These are phyloP conservation scores for Meles meles DNA, from an alignment of 2,113 vertebrate species.

Conservation along the genomic window DNA sequence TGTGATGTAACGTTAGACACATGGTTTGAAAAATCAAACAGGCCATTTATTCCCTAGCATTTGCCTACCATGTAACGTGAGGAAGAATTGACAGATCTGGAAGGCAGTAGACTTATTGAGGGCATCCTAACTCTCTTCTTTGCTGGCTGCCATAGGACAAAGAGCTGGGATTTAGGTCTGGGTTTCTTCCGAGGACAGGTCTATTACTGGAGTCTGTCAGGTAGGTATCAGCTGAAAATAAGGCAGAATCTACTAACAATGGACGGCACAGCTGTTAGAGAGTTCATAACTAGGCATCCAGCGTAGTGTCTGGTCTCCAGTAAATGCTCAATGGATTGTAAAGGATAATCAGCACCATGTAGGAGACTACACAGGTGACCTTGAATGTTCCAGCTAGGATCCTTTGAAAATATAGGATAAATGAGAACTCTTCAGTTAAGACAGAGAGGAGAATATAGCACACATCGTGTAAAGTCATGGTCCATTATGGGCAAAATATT, in stretches of 20 bases:
- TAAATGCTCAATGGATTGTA: neutral
- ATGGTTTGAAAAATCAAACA: slow-evolving; percentile 7
- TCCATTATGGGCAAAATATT: neutral
- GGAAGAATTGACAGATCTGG: neutral
- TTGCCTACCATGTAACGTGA: neutral
- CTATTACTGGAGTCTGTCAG: neutral
- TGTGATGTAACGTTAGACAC: neutral
- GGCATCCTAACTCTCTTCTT: neutral
- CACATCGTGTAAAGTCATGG: neutral
- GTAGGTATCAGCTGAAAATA: neutral
- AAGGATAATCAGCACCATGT: neutral
- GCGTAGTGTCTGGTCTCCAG: neutral
- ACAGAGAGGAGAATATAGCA: neutral
- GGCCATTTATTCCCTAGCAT: neutral
- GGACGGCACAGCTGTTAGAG: neutral
- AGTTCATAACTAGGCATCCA: neutral
- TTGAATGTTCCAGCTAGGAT: neutral
- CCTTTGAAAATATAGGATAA: neutral
- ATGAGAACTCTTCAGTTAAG: neutral
- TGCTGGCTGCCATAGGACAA: neutral
- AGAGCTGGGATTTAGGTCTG: neutral
- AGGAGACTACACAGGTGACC: neutral
- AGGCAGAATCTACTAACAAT: neutral
- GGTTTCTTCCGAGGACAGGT: neutral
- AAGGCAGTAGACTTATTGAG: neutral